phyloP scores from a whole-genome alignment of 2,113 vertebrate species.

The Poicephalus gulielmi region DNA sequence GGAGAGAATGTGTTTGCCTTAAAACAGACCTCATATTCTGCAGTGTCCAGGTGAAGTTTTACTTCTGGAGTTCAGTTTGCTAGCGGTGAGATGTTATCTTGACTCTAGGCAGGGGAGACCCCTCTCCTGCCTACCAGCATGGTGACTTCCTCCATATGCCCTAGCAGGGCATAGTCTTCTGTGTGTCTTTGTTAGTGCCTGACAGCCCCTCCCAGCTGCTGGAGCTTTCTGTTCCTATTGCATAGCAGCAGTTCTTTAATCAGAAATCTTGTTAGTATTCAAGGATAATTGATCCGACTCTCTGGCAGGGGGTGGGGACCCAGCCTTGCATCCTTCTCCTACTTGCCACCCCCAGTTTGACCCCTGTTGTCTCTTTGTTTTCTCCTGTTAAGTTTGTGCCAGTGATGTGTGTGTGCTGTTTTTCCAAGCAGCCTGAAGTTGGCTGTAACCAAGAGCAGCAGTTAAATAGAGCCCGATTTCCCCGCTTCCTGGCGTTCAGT shows the following conservation, averaged over 20 bases:
- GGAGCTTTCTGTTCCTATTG: constrained; percentile 44
- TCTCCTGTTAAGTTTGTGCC: constrained; percentile 74
- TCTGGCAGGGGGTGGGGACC: constrained; percentile 46
- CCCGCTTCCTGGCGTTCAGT: constrained; percentile 65
- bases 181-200: constrained; percentile 44
- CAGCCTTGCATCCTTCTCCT: constrained; percentile 53
- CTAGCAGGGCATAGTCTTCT: constrained; percentile 38
- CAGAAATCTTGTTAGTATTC: constrained; percentile 65
- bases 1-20: not conserved
- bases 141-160: constrained; percentile 24
- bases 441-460: constrained; percentile 74
- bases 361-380: constrained; percentile 78
- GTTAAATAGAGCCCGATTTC: constrained; percentile 68
- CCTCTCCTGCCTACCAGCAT: constrained; percentile 8
- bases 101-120: not conserved
- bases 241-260: constrained; percentile 65
- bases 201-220: constrained; percentile 44
- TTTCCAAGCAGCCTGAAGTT: constrained; percentile 72
- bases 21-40: not conserved
- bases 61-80: not conserved
- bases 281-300: constrained; percentile 69
- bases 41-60: not conserved
- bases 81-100: not conserved
- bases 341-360: constrained; percentile 71
- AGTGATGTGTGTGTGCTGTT: constrained; percentile 73